Evolutionary conservation across 2,888 invertebrate species (phyloP), one percentile per base, ranked within the genome.

Genomic region (Chelonus formosanus): DNA sequence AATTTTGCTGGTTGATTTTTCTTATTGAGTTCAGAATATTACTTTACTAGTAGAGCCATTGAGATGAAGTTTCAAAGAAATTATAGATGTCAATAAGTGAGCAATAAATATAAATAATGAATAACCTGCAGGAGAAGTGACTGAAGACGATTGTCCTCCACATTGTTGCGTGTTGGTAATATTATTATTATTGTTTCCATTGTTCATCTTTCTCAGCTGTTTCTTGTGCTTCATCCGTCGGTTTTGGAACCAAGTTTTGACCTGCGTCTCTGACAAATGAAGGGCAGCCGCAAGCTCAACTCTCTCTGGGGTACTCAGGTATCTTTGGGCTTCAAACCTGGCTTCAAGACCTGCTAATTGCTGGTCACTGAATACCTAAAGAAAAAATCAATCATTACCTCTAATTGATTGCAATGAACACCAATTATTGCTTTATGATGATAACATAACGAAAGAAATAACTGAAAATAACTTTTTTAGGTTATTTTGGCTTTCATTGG

Each of bases 191-290:
- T 73, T 72, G 58, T 72, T 76, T 50, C 62, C 70, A 10, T 74
- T 79, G 73, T 90, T 90, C 66, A 90, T 85, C 77, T 93, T 93
- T 74, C 93, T 84, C 84, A 95, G 86, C 80, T 95, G 95, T 79
- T 96, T 96, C 88, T 96, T 96, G 84, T 96, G 95, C 82, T 96
- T 96, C 98, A 98, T 98, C 75, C 98, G 87, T 35, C 97, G 87
- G 86, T 98, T 98, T 86, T 98, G 97, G 85, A 98, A 97, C 97
- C 97, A 97, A 68, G 97, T 98, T 87, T 97, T 97, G 71, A 97
- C 95, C 88, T 97, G 91, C 0, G 98, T 98, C 86, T 98, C 98
- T 8, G 97, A 97, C 20, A 98, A 88, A 82, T 93, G 96, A 57
- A 98, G 88, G 0, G 96, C 95, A 0, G 93, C 92, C 0, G 98